phyloP scores from a whole-genome alignment of 2,797 vertebrate species.

The Channa striata region DNA sequence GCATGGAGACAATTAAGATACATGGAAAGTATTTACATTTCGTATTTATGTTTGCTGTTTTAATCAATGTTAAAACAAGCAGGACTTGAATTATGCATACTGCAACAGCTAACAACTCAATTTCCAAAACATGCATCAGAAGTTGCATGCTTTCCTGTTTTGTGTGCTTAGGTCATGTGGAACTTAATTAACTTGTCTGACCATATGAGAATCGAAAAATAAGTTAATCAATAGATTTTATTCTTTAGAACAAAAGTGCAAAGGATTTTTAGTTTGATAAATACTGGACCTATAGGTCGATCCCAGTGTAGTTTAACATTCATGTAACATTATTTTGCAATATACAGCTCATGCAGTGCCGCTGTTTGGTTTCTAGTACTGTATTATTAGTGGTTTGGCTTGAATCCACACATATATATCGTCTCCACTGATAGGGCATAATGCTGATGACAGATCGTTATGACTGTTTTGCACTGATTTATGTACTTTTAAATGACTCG shows the following conservation, averaged over 20 bases:
- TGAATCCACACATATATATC: constrained; percentile 9
- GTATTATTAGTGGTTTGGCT: constrained; percentile 39
- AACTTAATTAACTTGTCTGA: background rate
- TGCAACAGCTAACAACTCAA: background rate
- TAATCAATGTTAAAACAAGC: background rate
- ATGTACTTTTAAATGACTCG: background rate
- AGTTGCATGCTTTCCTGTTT: too few species aligned
- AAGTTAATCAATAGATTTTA: background rate
- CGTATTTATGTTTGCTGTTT: background rate
- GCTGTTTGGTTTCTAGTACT: constrained; percentile 22
- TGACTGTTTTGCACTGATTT: background rate
- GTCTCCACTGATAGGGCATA: constrained; percentile 1
- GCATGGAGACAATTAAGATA: background rate
- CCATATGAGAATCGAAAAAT: too few species aligned
- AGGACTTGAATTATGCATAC: background rate
- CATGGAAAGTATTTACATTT: background rate
- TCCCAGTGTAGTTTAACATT: constrained; percentile 9
- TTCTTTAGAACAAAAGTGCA: background rate
- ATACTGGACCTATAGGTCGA: background rate
- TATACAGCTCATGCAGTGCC: constrained; percentile 2
- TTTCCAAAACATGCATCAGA: background rate
- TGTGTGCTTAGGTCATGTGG: background rate
- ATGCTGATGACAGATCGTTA: constrained; percentile 13
- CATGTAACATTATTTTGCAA: constrained; percentile 13
- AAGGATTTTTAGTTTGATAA: background rate